Conservation (phyloP, 2,888 invertebrate species). For the Disparrhopalites patrizii region DNA sequence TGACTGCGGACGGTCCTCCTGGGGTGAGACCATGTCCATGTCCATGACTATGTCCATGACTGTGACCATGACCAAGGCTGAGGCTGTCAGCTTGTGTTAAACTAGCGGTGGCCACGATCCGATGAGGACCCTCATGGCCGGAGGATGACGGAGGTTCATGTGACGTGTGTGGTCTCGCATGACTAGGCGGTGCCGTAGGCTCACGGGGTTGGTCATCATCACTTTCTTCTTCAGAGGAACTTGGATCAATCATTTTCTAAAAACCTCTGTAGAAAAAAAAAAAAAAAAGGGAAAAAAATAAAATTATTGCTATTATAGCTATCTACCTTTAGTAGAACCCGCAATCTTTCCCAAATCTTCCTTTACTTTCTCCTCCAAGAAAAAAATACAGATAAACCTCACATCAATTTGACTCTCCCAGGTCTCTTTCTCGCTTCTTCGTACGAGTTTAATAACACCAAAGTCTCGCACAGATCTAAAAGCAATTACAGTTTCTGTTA, state of each 20-base stretch:
- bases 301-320: no score
- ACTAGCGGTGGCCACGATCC: constrained; percentile 21
- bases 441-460: no score
- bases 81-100: constrained; percentile 39
- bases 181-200: constrained; percentile 51
- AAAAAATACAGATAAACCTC: neutral
- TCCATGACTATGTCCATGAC: constrained; percentile 10
- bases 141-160: constrained; percentile 24
- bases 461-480: no score
- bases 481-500: no score
- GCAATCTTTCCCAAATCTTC: neutral
- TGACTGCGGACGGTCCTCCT: constrained; percentile 57
- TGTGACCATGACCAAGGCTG: constrained; percentile 37
- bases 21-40: constrained; percentile 28
- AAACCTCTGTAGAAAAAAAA: constrained; percentile 10
- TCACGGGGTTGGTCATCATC: constrained; percentile 67
- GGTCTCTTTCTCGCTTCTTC: no score
- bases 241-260: constrained; percentile 80
- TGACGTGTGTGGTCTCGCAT: constrained; percentile 30
- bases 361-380: neutral
- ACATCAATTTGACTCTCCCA: no score
- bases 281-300: no score
- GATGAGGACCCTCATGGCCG: constrained; percentile 19
- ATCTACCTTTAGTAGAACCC: no score
- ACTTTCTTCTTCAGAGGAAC: constrained; percentile 92